Percentiles rank a stretch among this genome's conserved stretches.
Evolutionary conservation across 2,888 invertebrate species (phyloP).

Genomic region (Rhodophaea formosa): DNA sequence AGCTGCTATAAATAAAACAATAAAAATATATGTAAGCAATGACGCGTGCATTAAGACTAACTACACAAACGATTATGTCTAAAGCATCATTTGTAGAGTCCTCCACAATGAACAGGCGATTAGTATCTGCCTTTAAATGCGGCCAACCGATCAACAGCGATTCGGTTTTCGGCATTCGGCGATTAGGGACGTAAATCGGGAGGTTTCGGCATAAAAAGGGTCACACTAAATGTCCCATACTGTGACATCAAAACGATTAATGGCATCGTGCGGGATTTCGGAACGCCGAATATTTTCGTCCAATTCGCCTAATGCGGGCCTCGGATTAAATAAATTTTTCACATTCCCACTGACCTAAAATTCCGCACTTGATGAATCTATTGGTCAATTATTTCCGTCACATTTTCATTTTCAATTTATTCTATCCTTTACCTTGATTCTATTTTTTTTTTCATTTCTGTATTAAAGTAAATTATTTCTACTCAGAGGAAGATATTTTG

Average conservation of each 20-base stretch:
- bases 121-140: slow-evolving; percentile 54
- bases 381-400: slow-evolving; percentile 8
- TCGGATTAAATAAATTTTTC: slow-evolving; percentile 58
- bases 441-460: not conserved
- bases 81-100: slow-evolving; percentile 42
- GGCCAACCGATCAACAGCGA: slow-evolving; percentile 47
- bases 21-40: slow-evolving; percentile 4
- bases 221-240: slow-evolving; percentile 80
- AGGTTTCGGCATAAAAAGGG: slow-evolving; percentile 72
- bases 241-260: slow-evolving; percentile 79
- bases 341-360: slow-evolving; percentile 43
- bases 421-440: not conserved
- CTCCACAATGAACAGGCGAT: slow-evolving; percentile 43
- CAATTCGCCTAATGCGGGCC: slow-evolving; percentile 63
- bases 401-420: not conserved
- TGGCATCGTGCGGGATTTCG: slow-evolving; percentile 63
- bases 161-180: slow-evolving; percentile 57
- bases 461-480: too few species aligned
- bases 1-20: not conserved
- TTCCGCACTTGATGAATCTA: slow-evolving; percentile 29
- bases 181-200: slow-evolving; percentile 68
- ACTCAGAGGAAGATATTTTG: too few species aligned
- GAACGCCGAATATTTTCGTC: slow-evolving; percentile 69
- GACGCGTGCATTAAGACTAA: slow-evolving; percentile 21
- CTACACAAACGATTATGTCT: slow-evolving; percentile 34